Evolutionary conservation across 2,888 invertebrate species (phyloP).

Genomic region (Choreutis nemorana): DNA sequence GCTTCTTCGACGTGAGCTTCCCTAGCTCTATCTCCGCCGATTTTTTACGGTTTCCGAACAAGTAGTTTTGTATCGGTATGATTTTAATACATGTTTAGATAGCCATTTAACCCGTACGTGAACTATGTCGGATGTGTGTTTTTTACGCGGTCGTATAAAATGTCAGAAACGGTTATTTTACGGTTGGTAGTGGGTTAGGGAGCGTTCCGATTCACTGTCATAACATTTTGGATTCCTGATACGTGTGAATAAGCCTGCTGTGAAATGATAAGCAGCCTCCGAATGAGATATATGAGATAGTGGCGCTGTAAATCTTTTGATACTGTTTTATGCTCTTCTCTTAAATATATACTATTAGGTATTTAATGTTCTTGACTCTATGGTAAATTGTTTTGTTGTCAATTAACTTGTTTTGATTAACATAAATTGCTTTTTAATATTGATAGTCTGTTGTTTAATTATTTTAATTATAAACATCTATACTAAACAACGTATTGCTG

Average conservation of each 20-base stretch:
- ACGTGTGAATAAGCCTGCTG: conserved; percentile 23
- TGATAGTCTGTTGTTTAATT: too few species aligned
- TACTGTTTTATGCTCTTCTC: conserved; percentile 20
- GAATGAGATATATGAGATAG: conserved; percentile 24
- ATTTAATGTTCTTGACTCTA: too few species aligned
- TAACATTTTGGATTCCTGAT: conserved; percentile 58
- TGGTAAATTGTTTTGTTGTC: too few species aligned
- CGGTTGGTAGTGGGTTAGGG: conserved; percentile 32
- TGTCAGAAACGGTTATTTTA: conserved; percentile 61
- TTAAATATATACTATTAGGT: too few species aligned
- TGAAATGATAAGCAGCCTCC: conserved; percentile 35
- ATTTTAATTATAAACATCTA: too few species aligned
- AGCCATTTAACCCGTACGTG: conserved; percentile 54
- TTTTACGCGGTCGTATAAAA: conserved; percentile 58
- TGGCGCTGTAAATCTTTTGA: conserved; percentile 24
- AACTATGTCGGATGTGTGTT: conserved; percentile 37
- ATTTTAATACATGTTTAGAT: conserved; percentile 59
- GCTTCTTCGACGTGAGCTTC: conserved; percentile 11
- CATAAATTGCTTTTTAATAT: too few species aligned
- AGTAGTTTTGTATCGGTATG: conserved; percentile 58
- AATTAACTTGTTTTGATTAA: too few species aligned
- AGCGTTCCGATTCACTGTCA: conserved; percentile 47
- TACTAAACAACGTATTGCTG: too few species aligned
- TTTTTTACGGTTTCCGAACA: conserved; percentile 57
- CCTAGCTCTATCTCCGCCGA: conserved; percentile 24